Percentiles rank a stretch among this genome's conserved stretches.
Conservation (phyloP, 2,888 invertebrate genomes). For the Fragum whitleyi region DNA sequence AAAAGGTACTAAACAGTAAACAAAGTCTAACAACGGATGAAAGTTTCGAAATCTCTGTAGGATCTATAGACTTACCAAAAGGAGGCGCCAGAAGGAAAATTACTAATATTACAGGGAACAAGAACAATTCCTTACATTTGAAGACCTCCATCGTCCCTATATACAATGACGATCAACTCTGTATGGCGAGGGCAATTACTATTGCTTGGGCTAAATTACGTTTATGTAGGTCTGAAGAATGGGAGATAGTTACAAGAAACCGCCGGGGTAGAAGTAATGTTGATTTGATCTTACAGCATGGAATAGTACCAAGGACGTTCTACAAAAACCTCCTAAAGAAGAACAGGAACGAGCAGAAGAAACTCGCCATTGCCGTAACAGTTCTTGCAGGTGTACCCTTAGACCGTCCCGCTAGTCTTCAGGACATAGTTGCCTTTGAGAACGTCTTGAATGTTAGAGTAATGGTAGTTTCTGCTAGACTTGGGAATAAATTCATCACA, state of each 20-base stretch:
- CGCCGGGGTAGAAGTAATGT: slow-evolving; percentile 24
- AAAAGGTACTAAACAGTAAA: slow-evolving; percentile 59
- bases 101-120: slow-evolving; percentile 22
- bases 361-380: slow-evolving; percentile 31
- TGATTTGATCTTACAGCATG: slow-evolving; percentile 30
- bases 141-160: slow-evolving; percentile 28
- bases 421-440: slow-evolving; percentile 31
- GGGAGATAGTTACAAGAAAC: slow-evolving; percentile 18
- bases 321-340: slow-evolving; percentile 25
- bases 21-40: slow-evolving; percentile 48
- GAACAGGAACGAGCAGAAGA: slow-evolving; percentile 18
- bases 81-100: slow-evolving; percentile 15
- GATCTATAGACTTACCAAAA: slow-evolving; percentile 40
- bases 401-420: slow-evolving; percentile 33
- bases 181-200: slow-evolving; percentile 29
- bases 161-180: slow-evolving; percentile 23
- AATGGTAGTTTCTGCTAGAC: slow-evolving; percentile 34
- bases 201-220: slow-evolving; percentile 12
- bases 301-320: slow-evolving; percentile 18
- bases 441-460: slow-evolving; percentile 17
- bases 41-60: slow-evolving; percentile 47
- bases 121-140: slow-evolving; percentile 28
- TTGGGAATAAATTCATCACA: slow-evolving; percentile 38
- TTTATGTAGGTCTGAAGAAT: slow-evolving; percentile 10
- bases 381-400: slow-evolving; percentile 10